Evolutionary conservation across 2,888 invertebrate species (phyloP).

Genomic region (Thymelicus lineola): DNA sequence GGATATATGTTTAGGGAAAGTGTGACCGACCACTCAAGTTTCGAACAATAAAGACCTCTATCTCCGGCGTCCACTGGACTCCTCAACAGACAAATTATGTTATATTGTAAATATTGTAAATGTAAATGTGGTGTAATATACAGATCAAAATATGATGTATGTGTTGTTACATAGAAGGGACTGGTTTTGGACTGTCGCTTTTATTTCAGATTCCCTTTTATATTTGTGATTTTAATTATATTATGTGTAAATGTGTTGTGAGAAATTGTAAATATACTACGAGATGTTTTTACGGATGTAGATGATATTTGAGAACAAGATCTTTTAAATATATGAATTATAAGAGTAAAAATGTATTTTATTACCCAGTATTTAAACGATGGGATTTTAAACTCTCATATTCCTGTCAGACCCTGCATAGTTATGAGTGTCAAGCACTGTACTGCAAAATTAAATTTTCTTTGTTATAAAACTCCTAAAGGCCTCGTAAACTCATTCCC

Average conservation of each 20-base stretch:
- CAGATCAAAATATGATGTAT: constrained; percentile 46
- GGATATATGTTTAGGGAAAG: background rate
- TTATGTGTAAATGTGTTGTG: constrained; percentile 65
- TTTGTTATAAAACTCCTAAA: too few species aligned
- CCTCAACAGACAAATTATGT: constrained; percentile 29
- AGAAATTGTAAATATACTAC: constrained; percentile 70
- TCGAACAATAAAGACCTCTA: background rate
- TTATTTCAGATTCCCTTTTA: constrained; percentile 62
- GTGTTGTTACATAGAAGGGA: constrained; percentile 46
- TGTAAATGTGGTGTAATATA: constrained; percentile 48
- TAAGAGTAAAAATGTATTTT: constrained; percentile 53
- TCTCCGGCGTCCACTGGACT: constrained; percentile 10
- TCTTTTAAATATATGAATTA: constrained; percentile 76
- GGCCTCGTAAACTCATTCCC: too few species aligned
- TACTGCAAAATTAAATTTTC: too few species aligned
- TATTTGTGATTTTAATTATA: constrained; percentile 50
- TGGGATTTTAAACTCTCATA: too few species aligned
- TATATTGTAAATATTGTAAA: constrained; percentile 50
- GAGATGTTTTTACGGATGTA: constrained; percentile 66
- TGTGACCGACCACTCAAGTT: background rate
- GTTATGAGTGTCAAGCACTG: too few species aligned
- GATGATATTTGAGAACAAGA: constrained; percentile 75
- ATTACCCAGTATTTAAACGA: too few species aligned
- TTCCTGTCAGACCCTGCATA: too few species aligned
- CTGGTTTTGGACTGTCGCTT: constrained; percentile 55